Conservation (phyloP, 2,888 invertebrate genomes). For the Sylvicola cinctus region DNA sequence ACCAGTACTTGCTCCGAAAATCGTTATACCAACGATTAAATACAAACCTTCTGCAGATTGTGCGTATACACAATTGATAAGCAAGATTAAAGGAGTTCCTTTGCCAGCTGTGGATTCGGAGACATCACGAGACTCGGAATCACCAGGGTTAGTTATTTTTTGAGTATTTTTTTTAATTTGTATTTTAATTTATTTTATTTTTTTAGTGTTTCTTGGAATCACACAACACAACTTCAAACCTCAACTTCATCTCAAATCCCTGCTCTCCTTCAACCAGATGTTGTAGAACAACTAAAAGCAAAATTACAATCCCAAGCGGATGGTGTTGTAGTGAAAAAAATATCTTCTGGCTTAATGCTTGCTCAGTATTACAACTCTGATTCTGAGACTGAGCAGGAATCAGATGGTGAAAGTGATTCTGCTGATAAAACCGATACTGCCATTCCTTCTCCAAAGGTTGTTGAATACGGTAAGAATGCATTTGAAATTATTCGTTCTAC, state of each 20-base stretch:
- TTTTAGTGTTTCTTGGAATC: too few species aligned
- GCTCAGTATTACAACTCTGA: constrained; percentile 37
- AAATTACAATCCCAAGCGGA: neutral
- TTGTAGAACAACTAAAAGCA: neutral
- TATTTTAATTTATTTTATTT: too few species aligned
- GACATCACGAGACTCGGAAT: too few species aligned
- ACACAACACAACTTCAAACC: too few species aligned
- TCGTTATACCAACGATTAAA: constrained; percentile 36
- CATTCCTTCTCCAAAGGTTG: too few species aligned
- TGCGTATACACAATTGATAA: constrained; percentile 71
- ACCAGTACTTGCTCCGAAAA: neutral
- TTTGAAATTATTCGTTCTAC: too few species aligned
- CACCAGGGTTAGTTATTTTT: too few species aligned
- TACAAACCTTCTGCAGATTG: constrained; percentile 74
- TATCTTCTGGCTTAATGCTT: constrained; percentile 26
- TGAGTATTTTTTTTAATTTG: too few species aligned
- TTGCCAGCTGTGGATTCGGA: constrained; percentile 11
- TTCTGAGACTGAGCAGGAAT: constrained; percentile 25
- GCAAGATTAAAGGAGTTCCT: constrained; percentile 57
- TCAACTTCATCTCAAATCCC: too few species aligned
- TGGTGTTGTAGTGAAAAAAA: constrained; percentile 18
- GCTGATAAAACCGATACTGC: too few species aligned
- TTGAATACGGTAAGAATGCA: too few species aligned
- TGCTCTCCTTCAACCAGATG: neutral
- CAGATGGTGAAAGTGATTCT: constrained; percentile 7